Percentiles rank a stretch among this genome's conserved stretches.
Evolutionary conservation across 2,888 invertebrate genomes (phyloP).

Genomic region (Drosophila meridiana): DNA sequence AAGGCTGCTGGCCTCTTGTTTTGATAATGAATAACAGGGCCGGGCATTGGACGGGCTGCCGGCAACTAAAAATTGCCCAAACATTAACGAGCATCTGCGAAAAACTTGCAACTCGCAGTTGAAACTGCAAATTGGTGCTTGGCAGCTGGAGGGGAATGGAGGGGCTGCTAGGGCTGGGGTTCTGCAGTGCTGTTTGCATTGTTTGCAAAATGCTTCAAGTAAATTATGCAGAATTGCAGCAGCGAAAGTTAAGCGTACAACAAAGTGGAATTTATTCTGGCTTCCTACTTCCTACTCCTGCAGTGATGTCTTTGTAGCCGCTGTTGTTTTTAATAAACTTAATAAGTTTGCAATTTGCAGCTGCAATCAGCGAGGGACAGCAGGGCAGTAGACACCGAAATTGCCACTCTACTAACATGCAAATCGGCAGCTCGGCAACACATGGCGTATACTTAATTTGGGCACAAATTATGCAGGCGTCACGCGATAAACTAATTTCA

Average conservation of each 20-base stretch:
- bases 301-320: conserved; percentile 60
- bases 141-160: conserved; percentile 15
- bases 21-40: conserved; percentile 61
- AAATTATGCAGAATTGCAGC: conserved; percentile 75
- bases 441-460: conserved; percentile 69
- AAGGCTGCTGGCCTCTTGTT: conserved; percentile 40
- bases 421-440: conserved; percentile 61
- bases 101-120: conserved; percentile 65
- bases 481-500: conserved; percentile 58
- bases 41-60: conserved; percentile 6
- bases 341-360: conserved; percentile 76
- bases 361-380: conserved; percentile 67
- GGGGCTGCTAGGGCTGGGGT: background rate
- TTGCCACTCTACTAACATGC: conserved; percentile 51
- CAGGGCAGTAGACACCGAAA: conserved; percentile 28
- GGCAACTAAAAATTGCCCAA: conserved; percentile 51
- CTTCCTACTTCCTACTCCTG: conserved; percentile 43
- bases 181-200: conserved; percentile 51
- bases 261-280: conserved; percentile 64
- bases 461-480: conserved; percentile 62
- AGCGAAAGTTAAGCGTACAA: conserved; percentile 69
- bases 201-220: conserved; percentile 72
- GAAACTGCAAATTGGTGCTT: conserved; percentile 32
- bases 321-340: conserved; percentile 74
- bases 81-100: conserved; percentile 74